Base-by-base conservation (phyloP, 2,888 invertebrate species). In the Habrosyne pyritoides region DNA sequence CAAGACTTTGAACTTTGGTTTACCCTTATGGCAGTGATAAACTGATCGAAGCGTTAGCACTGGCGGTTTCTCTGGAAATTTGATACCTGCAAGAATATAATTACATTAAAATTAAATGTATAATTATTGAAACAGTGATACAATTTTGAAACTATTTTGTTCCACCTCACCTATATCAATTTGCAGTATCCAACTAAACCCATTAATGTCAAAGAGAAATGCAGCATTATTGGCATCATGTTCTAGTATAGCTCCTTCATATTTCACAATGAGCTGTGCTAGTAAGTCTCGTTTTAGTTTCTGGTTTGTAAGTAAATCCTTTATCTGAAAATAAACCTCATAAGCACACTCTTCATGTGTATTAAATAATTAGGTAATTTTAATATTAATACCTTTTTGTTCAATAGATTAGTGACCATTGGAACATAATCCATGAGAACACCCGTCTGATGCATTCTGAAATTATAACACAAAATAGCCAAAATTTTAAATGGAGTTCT, bases 141-240 rank as follows among this genome's bases (percentile, higher is more conserved):
- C 7, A 24, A 24, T 24, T 24, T 3, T 5, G n/a, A n/a, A n/a
- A n/a, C n/a, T n/a, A n/a, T n/a, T n/a, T n/a, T n/a, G n/a, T n/a
- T n/a, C 8, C 7, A n/a, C 18, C 2, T 42, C 18, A 93, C 94
- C 93, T 67, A 94, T 85, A 60, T 87, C 89, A 63, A 95, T 92
- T 63, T 93, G 91, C 24, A 95, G 83, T 51, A 95, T 88, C 87
- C 94, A 95, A 77, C 94, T 93, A 75, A 94, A 94, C 74, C 93
- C 93, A 69, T 94, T 93, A 80, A 93, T 92, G 81, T 94, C 94
- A 79, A 94, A 93, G 24, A 95, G 76, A 68, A 95, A 94, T 18
- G 93, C 91, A 18, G 94, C 93, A 76, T 81, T 87, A 64, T 86
- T 89, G 2, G 87, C 78, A 60, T 92, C 89, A 77, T 93, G 93